These are phyloP conservation scores for Oceanodroma leucorhoa DNA, from an alignment of 2,797 vertebrate species.

Conservation along the genomic window DNA sequence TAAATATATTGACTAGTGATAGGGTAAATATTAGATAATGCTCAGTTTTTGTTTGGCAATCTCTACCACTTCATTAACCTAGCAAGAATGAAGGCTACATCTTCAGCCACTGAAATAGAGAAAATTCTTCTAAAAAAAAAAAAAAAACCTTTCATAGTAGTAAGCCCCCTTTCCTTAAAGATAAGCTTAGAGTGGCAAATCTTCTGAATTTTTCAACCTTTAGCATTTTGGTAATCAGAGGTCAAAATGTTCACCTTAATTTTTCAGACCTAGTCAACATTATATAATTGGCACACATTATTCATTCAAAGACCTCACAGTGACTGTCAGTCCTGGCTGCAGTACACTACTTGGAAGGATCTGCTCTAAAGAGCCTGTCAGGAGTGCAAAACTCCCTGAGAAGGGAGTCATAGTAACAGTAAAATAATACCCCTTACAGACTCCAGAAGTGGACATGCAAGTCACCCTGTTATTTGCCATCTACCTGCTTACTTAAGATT, in stretches of 20 bases:
- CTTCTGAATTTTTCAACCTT: not conserved
- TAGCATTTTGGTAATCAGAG: not conserved
- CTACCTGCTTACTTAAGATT: not conserved
- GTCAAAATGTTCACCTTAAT: not conserved
- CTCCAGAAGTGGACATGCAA: not conserved
- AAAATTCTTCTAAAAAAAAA: not conserved
- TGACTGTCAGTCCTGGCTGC: not conserved
- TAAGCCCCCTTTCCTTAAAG: not conserved
- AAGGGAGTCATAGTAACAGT: not conserved
- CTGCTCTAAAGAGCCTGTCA: not conserved
- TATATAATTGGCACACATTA: not conserved
- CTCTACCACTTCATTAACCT: not conserved
- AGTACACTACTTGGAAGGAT: not conserved
- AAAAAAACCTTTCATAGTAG: too few species aligned
- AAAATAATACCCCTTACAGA: not conserved
- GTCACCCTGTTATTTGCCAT: not conserved
- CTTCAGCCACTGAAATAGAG: not conserved
- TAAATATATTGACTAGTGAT: not conserved
- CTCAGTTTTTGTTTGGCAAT: not conserved
- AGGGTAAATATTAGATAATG: not conserved
- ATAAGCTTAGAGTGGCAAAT: not conserved
- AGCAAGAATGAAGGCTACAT: not conserved
- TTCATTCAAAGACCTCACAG: not conserved
- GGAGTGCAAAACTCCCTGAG: not conserved
- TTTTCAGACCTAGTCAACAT: not conserved